Conservation (phyloP, 2,888 invertebrate genomes). For the Xylophagus ater region DNA sequence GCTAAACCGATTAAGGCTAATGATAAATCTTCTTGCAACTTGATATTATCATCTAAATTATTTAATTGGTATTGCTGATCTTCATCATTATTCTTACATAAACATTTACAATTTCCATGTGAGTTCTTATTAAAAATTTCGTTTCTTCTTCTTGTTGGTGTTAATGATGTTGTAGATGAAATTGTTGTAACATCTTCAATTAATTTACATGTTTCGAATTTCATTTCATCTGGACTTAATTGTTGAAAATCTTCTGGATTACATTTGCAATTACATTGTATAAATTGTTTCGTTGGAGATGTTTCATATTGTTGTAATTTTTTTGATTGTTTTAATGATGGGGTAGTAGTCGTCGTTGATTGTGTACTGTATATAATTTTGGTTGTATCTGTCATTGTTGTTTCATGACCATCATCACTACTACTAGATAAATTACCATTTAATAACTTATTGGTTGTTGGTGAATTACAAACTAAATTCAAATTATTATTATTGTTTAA, state of each 20-base stretch:
- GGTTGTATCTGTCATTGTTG: constrained; percentile 3
- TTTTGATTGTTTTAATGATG: constrained; percentile 4
- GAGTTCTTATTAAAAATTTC: too few species aligned
- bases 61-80: too few species aligned
- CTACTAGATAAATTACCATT: constrained; percentile 11
- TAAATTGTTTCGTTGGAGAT: constrained; percentile 10
- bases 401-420: constrained; percentile 7
- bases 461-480: neutral
- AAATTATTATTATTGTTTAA: too few species aligned
- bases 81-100: constrained; percentile 19
- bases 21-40: constrained; percentile 52
- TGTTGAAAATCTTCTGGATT: constrained; percentile 35
- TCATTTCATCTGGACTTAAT: constrained; percentile 34
- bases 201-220: constrained; percentile 36
- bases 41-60: constrained; percentile 31
- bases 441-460: constrained; percentile 11
- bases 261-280: constrained; percentile 35
- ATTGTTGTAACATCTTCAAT: constrained; percentile 32
- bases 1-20: constrained; percentile 55
- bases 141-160: too few species aligned
- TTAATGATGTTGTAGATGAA: constrained; percentile 17
- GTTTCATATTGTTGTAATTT: constrained; percentile 9
- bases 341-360: constrained; percentile 6
- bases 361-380: constrained; percentile 2
- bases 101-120: constrained; percentile 26